Conservation (phyloP, 2,888 invertebrate genomes). For the Sminthurinus aureus region DNA sequence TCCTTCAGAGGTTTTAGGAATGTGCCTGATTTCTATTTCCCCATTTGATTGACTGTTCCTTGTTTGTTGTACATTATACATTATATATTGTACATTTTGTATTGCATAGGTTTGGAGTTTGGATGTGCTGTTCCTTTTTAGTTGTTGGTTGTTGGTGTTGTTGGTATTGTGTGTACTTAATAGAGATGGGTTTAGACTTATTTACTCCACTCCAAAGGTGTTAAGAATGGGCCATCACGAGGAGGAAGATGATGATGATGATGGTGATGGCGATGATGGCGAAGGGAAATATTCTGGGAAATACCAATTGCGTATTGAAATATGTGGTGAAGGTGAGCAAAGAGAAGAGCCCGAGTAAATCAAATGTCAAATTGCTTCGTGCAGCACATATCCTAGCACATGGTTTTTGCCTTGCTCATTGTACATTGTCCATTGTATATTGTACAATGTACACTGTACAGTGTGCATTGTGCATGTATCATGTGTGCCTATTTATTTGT, state of each 20-base stretch:
- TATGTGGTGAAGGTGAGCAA: constrained; percentile 33
- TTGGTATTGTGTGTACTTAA: no score
- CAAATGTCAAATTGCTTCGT: constrained; percentile 26
- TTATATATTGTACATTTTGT: no score
- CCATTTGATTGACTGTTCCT: no score
- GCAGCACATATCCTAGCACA: neutral
- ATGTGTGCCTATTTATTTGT: no score
- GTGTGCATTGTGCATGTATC: no score
- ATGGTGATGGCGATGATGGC: neutral
- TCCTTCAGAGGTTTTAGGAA: no score
- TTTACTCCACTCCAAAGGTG: constrained; percentile 8
- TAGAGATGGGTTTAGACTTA: constrained; percentile 5
- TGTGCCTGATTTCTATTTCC: no score
- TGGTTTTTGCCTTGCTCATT: no score
- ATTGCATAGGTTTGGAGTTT: neutral
- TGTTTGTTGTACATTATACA: no score
- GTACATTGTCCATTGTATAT: no score
- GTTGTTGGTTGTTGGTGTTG: no score
- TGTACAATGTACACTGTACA: no score
- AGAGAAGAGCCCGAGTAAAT: constrained; percentile 34
- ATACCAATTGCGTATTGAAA: constrained; percentile 30
- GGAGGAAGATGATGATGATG: neutral
- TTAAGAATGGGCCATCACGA: constrained; percentile 19
- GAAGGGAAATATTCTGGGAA: neutral
- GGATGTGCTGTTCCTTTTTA: neutral